Evolutionary conservation across 1,140 invertebrate genomes (phyloP).

Genomic region (Cydia splendana): DNA sequence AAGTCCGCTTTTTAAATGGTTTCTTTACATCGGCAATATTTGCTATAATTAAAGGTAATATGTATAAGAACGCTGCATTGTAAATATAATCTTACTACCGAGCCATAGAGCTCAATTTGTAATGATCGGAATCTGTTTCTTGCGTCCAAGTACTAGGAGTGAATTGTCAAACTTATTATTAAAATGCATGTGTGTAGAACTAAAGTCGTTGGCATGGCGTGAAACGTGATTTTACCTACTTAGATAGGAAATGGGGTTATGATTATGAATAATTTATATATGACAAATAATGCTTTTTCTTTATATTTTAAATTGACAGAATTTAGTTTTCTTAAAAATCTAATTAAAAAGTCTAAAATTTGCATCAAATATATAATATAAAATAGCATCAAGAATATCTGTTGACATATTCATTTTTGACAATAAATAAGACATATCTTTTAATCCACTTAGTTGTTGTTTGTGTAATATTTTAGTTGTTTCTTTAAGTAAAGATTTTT

Average conservation of each 20-base stretch:
- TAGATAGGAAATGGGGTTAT: background rate
- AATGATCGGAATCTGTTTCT: background rate
- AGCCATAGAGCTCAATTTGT: background rate
- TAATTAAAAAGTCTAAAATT: background rate
- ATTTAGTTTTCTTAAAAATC: background rate
- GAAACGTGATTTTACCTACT: background rate
- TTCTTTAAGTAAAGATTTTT: background rate
- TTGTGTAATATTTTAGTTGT: background rate
- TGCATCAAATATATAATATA: background rate
- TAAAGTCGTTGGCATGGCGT: background rate
- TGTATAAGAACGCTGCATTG: background rate
- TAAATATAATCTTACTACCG: background rate
- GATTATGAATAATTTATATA: background rate
- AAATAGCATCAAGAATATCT: too few relatives aligned
- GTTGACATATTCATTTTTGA: background rate
- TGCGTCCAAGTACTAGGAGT: conserved; percentile 1
- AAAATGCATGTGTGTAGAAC: background rate
- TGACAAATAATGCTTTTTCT: background rate
- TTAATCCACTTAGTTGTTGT: background rate
- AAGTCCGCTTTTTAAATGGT: too few relatives aligned
- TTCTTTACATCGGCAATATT: too few relatives aligned
- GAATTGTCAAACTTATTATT: background rate
- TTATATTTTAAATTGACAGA: background rate
- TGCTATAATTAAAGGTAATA: background rate
- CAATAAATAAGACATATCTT: background rate